A percentile compares a stretch with the other conserved stretches of the same genome.
Evolutionary conservation across 2,113 vertebrate species (phyloP).

Genomic region (Sphyrna mokarran): DNA sequence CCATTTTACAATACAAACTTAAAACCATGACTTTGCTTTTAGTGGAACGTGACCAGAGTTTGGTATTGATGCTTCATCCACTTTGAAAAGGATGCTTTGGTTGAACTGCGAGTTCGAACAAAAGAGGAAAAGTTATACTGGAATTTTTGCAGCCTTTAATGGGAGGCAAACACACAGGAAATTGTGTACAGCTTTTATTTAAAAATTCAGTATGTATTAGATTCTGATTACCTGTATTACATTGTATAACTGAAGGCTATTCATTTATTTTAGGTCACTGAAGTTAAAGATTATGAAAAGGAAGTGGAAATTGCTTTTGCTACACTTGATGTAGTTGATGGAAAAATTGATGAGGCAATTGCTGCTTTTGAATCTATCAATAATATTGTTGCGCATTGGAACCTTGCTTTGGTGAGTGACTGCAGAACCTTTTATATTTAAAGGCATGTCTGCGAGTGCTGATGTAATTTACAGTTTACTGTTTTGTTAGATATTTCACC

Average conservation of each 20-base stretch:
- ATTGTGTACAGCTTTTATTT: background rate
- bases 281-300: slow-evolving; percentile 71
- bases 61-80: no score
- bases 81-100: background rate
- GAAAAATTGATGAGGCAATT: slow-evolving; percentile 82
- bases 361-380: slow-evolving; percentile 78
- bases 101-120: background rate
- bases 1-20: background rate
- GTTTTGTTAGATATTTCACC: slow-evolving; percentile 74
- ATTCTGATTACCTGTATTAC: no score
- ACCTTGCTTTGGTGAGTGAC: slow-evolving; percentile 76
- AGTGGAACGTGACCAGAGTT: no score
- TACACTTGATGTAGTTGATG: slow-evolving; percentile 79
- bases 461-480: background rate
- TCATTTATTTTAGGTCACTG: slow-evolving; percentile 58
- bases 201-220: background rate
- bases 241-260: background rate
- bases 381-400: slow-evolving; percentile 78
- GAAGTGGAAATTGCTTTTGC: slow-evolving; percentile 76
- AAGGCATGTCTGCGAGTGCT: background rate
- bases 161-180: background rate
- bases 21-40: background rate
- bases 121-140: background rate
- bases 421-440: background rate
- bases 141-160: background rate